Percentiles rank a stretch among this genome's conserved stretches.
Evolutionary conservation across 35 echinoderm and acorn worm species (phyloP).

Genomic region (Amphiura filiformis): DNA sequence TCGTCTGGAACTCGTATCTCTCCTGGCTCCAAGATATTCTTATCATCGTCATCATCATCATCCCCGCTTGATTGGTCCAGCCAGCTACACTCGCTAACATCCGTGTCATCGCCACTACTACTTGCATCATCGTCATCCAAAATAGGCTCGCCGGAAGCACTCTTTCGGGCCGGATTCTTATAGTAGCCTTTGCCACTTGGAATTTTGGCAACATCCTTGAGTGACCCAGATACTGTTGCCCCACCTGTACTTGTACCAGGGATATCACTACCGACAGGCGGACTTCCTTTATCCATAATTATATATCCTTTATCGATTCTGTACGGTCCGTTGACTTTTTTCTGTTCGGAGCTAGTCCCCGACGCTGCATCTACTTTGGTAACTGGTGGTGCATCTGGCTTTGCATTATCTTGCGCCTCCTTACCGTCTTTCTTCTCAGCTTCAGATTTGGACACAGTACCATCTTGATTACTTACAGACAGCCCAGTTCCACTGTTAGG

Average conservation of each 20-base stretch:
- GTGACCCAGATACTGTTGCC: not conserved
- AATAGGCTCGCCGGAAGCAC: not conserved
- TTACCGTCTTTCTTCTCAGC: too few species aligned
- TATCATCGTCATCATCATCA: not conserved
- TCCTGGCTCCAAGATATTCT: not conserved
- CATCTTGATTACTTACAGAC: too few species aligned
- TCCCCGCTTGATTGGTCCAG: conserved; percentile 10
- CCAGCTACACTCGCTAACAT: conserved; percentile 28
- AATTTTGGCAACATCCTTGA: not conserved
- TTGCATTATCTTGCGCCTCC: too few species aligned
- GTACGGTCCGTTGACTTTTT: too few species aligned
- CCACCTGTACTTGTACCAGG: not conserved
- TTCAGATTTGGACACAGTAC: too few species aligned
- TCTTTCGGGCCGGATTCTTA: not conserved
- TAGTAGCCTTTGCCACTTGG: not conserved
- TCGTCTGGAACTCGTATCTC: not conserved
- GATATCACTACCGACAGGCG: not conserved
- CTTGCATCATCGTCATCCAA: not conserved
- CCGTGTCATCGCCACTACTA: not conserved
- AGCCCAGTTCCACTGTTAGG: too few species aligned
- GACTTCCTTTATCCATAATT: too few species aligned
- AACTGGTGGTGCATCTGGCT: too few species aligned
- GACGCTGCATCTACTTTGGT: too few species aligned
- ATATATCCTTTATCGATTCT: too few species aligned
- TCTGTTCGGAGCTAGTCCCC: too few species aligned